Percentiles rank a stretch among this genome's conserved stretches.
phyloP scores from a whole-genome alignment of 2,113 vertebrate species.

The Caranx ignobilis region DNA sequence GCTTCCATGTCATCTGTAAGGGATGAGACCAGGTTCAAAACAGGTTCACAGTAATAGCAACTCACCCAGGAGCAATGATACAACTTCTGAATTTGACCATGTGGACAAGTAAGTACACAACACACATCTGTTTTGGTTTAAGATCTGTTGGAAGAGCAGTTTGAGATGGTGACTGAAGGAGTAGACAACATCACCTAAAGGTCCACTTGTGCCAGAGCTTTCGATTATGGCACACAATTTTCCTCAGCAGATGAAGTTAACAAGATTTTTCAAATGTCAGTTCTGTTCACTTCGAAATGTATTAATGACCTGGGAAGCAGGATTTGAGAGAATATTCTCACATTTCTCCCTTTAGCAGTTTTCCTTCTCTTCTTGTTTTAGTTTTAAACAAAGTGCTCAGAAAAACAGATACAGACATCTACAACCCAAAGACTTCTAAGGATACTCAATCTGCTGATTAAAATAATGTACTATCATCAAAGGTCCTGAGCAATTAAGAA shows the following conservation, averaged over 20 bases:
- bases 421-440: neutral
- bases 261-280: too few relatives aligned
- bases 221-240: too few relatives aligned
- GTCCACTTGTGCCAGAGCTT: neutral
- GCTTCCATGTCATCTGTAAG: constrained; percentile 94
- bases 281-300: too few relatives aligned
- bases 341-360: too few relatives aligned
- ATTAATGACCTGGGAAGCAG: too few relatives aligned
- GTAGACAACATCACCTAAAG: neutral
- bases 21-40: constrained; percentile 30
- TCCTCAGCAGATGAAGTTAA: too few relatives aligned
- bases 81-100: neutral
- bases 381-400: too few relatives aligned
- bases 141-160: neutral
- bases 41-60: neutral
- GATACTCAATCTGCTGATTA: too few relatives aligned
- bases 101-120: neutral
- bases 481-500: too few relatives aligned
- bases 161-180: neutral
- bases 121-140: neutral
- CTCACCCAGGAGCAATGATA: neutral
- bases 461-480: neutral
- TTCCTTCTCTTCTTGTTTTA: too few relatives aligned
- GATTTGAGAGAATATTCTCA: too few relatives aligned
- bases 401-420: too few relatives aligned